Evolutionary conservation across 2,113 vertebrate genomes (phyloP), one percentile per base, ranked within the genome.

Genomic region (Drymodes brunneopygia): DNA sequence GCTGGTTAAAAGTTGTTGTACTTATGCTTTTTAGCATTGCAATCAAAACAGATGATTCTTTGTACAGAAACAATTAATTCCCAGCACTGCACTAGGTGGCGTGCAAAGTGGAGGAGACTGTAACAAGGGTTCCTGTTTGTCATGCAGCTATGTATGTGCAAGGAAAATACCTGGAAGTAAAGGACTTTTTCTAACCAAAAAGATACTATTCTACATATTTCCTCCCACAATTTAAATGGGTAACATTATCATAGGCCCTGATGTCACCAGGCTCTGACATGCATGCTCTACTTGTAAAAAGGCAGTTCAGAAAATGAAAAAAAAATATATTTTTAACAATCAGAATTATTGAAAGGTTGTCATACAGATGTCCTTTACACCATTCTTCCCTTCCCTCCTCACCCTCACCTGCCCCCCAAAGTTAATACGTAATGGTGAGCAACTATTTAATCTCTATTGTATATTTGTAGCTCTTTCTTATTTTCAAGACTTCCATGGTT

Each of bases 1-100:
- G 60, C 29, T 95, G 95, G 69, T 92, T 88, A 96, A 96, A 96
- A 80, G 92, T 93, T 93, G 74, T 44, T 61, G 44, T 78, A 83
- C 60, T 86, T 81, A 74, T 0, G 20, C 16, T 73, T 86, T 83
- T 77, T 69, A 74, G 42, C 2, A 3, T 28, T 78, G 48, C 67
- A 81, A 64, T 86, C 72, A 90, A 95, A 96, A 96, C 71, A 20
- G 64, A 71, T 86, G 45, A 81, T 74, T 67, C 42, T 83, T 92
- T 73, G 78, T 62, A 44, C 15, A 88, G 67, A 35, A 24, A 31
- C 27, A 73, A 73, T 80, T 88, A 80, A 67, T 83, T 44, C 35
- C 71, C 22, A 83, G 38, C 20, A 22, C 19, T 47, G 35, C 38
- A 64, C 16, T 91, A 58, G 62, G 4, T 47, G 33, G 15, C 0